phyloP scores from a whole-genome alignment of 1,140 invertebrate species.

The Pseudomyrmex concolor region DNA sequence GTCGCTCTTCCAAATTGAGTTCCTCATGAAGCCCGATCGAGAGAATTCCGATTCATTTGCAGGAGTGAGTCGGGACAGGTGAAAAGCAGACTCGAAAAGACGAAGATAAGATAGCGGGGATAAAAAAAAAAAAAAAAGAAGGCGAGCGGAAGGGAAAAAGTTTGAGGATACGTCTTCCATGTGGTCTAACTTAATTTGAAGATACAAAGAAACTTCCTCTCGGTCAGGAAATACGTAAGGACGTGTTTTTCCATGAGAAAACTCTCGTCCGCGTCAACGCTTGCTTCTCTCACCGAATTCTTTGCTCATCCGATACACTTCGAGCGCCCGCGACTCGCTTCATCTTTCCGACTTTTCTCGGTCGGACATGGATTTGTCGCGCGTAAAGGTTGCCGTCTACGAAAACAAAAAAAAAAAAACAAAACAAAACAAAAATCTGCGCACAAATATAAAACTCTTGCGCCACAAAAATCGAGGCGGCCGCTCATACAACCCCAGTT shows the following conservation, averaged over 20 bases:
- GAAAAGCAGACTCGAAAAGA: constrained; percentile 13
- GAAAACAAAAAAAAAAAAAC: constrained; percentile 14
- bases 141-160: constrained; percentile 53
- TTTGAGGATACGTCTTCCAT: constrained; percentile 64
- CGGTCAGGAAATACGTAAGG: constrained; percentile 68
- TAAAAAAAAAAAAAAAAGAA: constrained; percentile 39
- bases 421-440: no score
- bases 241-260: constrained; percentile 69
- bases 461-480: background rate
- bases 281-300: constrained; percentile 13
- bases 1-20: constrained; percentile 14
- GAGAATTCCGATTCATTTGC: no score
- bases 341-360: constrained; percentile 1
- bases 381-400: no score
- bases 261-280: constrained; percentile 53
- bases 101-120: constrained; percentile 47
- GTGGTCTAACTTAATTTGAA: constrained; percentile 74
- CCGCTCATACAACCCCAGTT: background rate
- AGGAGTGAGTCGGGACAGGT: constrained; percentile 3
- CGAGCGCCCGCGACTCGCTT: background rate
- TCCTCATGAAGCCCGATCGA: constrained; percentile 7
- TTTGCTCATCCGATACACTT: constrained; percentile 37
- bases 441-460: background rate
- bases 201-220: constrained; percentile 71
- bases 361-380: no score